These are phyloP conservation scores for Trichacis sp. DNA, from an alignment of 2,888 invertebrate genomes.

Conservation along the genomic window DNA sequence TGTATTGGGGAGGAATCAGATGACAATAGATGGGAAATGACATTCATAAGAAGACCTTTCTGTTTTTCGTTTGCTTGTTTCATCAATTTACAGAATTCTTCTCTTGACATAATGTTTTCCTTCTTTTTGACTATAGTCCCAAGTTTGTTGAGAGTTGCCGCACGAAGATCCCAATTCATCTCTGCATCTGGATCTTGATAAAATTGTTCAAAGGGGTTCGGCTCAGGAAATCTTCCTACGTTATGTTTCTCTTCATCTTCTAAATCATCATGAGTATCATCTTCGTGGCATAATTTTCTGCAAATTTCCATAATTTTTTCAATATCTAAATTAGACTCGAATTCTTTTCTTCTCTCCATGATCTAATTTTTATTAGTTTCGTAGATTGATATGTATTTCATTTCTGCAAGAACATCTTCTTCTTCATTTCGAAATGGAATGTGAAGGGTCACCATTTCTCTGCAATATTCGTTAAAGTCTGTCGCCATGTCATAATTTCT, in stretches of 20 bases:
- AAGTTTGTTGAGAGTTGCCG: conserved; percentile 45
- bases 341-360: conserved; percentile 31
- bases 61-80: conserved; percentile 42
- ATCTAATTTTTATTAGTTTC: conserved; percentile 55
- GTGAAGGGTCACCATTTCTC: conserved; percentile 50
- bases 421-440: conserved; percentile 63
- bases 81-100: conserved; percentile 44
- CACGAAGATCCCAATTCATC: conserved; percentile 42
- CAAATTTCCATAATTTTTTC: conserved; percentile 45
- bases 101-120: conserved; percentile 47
- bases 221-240: conserved; percentile 43
- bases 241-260: conserved; percentile 21
- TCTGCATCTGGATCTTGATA: conserved; percentile 41
- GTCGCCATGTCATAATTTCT: conserved; percentile 49
- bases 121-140: conserved; percentile 47
- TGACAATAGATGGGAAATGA: conserved; percentile 25
- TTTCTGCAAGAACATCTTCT: conserved; percentile 57
- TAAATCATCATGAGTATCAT: neutral
- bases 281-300: neutral
- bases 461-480: conserved; percentile 51
- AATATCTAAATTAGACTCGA: conserved; percentile 52
- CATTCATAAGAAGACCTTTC: conserved; percentile 39
- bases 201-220: conserved; percentile 42
- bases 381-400: conserved; percentile 55
- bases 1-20: conserved; percentile 16